A percentile compares a stretch with the other conserved stretches of the same genome.
These are phyloP conservation scores for Garra rufa DNA, from an alignment of 2,113 vertebrate genomes.

Conservation along the genomic window DNA sequence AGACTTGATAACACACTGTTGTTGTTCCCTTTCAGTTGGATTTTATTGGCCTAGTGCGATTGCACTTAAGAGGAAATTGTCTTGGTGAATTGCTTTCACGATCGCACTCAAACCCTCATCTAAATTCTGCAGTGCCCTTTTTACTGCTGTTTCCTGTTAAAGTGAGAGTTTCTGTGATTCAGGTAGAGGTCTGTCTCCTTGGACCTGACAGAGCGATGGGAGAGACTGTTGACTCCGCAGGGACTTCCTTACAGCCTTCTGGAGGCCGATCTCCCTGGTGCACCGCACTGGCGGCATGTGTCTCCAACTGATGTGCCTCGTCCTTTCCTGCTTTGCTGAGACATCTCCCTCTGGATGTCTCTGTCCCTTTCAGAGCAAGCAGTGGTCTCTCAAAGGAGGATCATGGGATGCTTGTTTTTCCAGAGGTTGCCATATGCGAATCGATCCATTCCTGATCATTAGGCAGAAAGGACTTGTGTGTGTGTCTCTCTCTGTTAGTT, in stretches of 20 bases:
- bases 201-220: slow-evolving; percentile 28
- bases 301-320: slow-evolving; percentile 58
- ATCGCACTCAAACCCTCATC: slow-evolving; percentile 3
- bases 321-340: slow-evolving; percentile 27
- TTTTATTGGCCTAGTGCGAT: background rate
- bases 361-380: slow-evolving; percentile 11
- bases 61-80: slow-evolving; percentile 19
- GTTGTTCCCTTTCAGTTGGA: background rate
- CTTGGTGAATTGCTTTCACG: background rate
- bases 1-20: background rate
- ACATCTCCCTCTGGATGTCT: slow-evolving; percentile 32
- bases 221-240: slow-evolving; percentile 45
- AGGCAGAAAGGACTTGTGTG: background rate
- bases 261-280: slow-evolving; percentile 46
- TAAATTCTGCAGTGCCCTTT: slow-evolving; percentile 20
- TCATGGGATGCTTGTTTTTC: slow-evolving; percentile 28
- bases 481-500: background rate
- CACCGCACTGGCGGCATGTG: slow-evolving; percentile 50
- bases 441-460: background rate
- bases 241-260: slow-evolving; percentile 29
- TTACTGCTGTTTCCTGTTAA: background rate
- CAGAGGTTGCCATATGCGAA: background rate
- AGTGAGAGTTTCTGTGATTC: slow-evolving; percentile 3
- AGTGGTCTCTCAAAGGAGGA: slow-evolving; percentile 14
- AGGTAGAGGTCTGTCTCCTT: slow-evolving; percentile 55